Evolutionary conservation across 2,888 invertebrate species (phyloP).

Genomic region (Euzophera pinguis): DNA sequence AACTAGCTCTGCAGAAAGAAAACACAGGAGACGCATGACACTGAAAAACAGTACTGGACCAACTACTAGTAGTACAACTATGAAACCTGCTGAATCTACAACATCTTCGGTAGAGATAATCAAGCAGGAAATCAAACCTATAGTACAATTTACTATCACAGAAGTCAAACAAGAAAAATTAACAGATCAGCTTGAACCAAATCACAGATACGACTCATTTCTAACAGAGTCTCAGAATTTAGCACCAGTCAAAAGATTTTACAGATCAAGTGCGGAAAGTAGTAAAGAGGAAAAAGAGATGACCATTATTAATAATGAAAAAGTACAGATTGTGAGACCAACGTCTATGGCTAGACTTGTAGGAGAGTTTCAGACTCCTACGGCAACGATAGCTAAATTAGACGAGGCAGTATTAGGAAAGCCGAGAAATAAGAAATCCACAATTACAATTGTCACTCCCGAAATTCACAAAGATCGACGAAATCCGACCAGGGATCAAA

Average conservation of each 20-base stretch:
- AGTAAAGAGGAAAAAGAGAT: slow-evolving; percentile 46
- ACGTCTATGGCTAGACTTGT: slow-evolving; percentile 50
- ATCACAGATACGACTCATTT: slow-evolving; percentile 40
- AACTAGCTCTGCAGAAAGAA: slow-evolving; percentile 38
- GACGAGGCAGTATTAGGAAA: slow-evolving; percentile 63
- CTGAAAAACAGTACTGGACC: slow-evolving; percentile 39
- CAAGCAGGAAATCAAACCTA: slow-evolving; percentile 52
- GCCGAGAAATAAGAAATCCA: slow-evolving; percentile 47
- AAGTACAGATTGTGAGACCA: slow-evolving; percentile 63
- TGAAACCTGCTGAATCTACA: slow-evolving; percentile 26
- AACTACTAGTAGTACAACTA: slow-evolving; percentile 27
- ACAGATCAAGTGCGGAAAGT: slow-evolving; percentile 65
- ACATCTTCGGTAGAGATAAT: slow-evolving; percentile 45
- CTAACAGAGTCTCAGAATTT: slow-evolving; percentile 34
- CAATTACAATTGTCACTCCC: slow-evolving; percentile 41
- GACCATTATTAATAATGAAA: slow-evolving; percentile 57
- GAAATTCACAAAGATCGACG: slow-evolving; percentile 29
- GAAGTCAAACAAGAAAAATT: slow-evolving; percentile 48
- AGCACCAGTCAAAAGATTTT: slow-evolving; percentile 55
- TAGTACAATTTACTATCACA: slow-evolving; percentile 32
- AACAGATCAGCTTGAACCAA: slow-evolving; percentile 51
- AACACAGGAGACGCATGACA: slow-evolving; percentile 58
- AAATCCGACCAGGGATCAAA: slow-evolving; percentile 39
- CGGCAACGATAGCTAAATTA: slow-evolving; percentile 54
- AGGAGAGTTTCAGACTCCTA: slow-evolving; percentile 50